Evolutionary conservation across 2,113 vertebrate genomes (phyloP), one percentile per base, ranked within the genome.

Genomic region (Entomyzon cyanotis): DNA sequence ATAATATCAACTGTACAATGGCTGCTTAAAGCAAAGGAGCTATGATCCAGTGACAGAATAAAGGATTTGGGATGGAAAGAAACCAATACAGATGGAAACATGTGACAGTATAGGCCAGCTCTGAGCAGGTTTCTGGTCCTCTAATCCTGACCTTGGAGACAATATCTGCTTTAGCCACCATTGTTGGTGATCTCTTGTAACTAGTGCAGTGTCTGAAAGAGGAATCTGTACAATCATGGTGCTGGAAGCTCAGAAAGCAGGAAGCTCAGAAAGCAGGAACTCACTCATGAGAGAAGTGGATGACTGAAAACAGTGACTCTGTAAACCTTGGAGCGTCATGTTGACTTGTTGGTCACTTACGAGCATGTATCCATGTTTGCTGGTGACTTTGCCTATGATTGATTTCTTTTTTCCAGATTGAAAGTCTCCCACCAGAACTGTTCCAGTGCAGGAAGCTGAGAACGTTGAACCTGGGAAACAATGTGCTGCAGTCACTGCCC

Each of bases 391-490:
- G 24, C 44, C 46, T 62, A 0, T 56, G 31, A n/a, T 3, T 42
- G 39, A 12, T 42, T 65, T 49, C 5, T 35, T 49, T 52, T 20
- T 74, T 64, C 13, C 93, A 99, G 99, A 99, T 99, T 3, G 99
- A 99, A 97, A 98, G 96, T 9, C 98, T 99, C 64, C 99, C 99
- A 6, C 98, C 99, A 0, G 99, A 99, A 96, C 98, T 99, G 71
- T 99, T 99, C 98, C 99, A 99, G 98, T 99, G 99, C 95, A 98
- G 98, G 96, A 99, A 99, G 95, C 98, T 99, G 73, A 98, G 99
- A 77, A 99, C 99, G 52, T 97, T 99, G 79, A 98, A 99, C 97
- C 98, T 99, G 95, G 99, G 99, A 7, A 99, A 99, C 98, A 99
- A 99, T 47, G 98, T 98, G 86, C 96, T 99, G 94, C 98, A 99